phyloP scores from a whole-genome alignment of 2,113 vertebrate genomes.

The Salvator merianae region DNA sequence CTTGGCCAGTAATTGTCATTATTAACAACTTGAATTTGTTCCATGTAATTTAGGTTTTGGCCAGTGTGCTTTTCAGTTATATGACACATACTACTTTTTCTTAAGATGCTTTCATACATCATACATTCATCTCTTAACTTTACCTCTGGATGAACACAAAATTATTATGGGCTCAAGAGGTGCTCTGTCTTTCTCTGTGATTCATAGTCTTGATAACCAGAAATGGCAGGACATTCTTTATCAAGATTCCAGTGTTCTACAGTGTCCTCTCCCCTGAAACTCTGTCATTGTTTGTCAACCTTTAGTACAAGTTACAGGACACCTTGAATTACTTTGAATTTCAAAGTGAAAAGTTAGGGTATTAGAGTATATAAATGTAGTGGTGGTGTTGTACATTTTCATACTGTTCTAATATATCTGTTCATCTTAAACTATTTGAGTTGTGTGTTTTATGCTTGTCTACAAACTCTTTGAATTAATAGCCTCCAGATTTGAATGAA shows the following conservation, averaged over 20 bases:
- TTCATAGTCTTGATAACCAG: slow-evolving; percentile 11
- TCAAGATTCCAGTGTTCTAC: not conserved
- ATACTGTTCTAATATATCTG: not conserved
- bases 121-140: slow-evolving; percentile 5
- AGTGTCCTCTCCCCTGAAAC: not conserved
- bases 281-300: slow-evolving; percentile 2
- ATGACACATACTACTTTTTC: not conserved
- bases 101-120: not conserved
- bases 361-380: not conserved
- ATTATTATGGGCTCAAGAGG: not conserved
- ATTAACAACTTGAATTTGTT: slow-evolving; percentile 22
- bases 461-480: too few relatives aligned
- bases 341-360: not conserved
- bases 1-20: not conserved
- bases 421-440: too few relatives aligned
- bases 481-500: not conserved
- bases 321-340: slow-evolving; percentile 10
- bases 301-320: not conserved
- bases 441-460: too few relatives aligned
- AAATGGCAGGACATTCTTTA: slow-evolving; percentile 21
- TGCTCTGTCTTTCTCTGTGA: not conserved
- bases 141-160: not conserved
- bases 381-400: not conserved
- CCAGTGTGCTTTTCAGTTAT: not conserved
- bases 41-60: not conserved